phyloP scores from a whole-genome alignment of 2,113 vertebrate species.

The Ciconia boyciana region DNA sequence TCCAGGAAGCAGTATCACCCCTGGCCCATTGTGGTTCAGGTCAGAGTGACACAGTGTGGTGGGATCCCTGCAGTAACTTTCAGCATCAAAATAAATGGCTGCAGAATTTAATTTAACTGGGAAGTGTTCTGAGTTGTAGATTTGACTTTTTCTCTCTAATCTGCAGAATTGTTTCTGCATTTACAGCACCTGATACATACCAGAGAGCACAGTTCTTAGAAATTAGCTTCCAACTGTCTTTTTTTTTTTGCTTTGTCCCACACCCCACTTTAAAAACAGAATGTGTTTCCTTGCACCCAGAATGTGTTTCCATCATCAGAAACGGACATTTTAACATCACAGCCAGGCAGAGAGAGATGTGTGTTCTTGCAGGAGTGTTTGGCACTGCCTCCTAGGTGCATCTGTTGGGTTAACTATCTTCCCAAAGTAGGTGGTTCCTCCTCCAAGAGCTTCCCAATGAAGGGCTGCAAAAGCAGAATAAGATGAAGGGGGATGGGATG shows the following conservation, averaged over 20 bases:
- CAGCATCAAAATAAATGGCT: not conserved
- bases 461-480: not conserved
- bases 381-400: not conserved
- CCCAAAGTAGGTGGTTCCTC: not conserved
- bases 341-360: not conserved
- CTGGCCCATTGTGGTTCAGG: not conserved
- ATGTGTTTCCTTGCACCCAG: not conserved
- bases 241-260: not conserved
- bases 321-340: not conserved
- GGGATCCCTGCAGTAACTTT: not conserved
- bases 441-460: not conserved
- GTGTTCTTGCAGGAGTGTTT: not conserved
- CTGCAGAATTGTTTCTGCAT: not conserved
- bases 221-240: not conserved
- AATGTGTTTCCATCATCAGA: not conserved
- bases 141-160: not conserved
- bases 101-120: not conserved
- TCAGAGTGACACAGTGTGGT: not conserved
- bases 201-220: not conserved
- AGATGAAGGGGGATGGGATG: accelerated
- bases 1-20: not conserved
- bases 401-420: not conserved
- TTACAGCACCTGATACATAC: not conserved
- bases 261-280: not conserved
- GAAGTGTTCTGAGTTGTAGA: not conserved